phyloP scores from a whole-genome alignment of 2,888 invertebrate species.

The Pilophorus perplexus region DNA sequence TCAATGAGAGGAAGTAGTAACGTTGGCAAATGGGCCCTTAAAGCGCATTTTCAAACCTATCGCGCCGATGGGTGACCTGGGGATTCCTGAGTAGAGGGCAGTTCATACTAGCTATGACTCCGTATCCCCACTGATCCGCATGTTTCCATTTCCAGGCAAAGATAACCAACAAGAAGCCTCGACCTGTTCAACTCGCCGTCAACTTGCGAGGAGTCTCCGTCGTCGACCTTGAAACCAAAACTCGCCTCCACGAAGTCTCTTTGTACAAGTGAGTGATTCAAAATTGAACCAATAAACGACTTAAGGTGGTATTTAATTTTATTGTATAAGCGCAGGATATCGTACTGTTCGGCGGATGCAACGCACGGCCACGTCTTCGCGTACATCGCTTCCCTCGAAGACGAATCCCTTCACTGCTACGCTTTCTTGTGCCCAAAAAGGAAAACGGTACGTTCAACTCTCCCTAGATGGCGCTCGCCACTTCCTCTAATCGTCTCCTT shows the following conservation, averaged over 20 bases:
- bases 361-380: slow-evolving; percentile 82
- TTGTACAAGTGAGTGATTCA: slow-evolving; percentile 76
- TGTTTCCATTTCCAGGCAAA: slow-evolving; percentile 53
- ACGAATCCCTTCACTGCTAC: slow-evolving; percentile 80
- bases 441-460: slow-evolving; percentile 64
- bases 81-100: no score
- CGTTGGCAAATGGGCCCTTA: no score
- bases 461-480: not conserved
- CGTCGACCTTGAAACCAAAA: slow-evolving; percentile 66
- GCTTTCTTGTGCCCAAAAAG: slow-evolving; percentile 80
- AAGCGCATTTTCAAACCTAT: no score
- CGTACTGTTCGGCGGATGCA: slow-evolving; percentile 86
- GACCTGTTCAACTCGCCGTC: slow-evolving; percentile 68
- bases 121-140: no score
- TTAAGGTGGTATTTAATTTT: no score
- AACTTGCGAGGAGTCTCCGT: slow-evolving; percentile 75
- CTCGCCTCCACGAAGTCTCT: slow-evolving; percentile 72
- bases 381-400: slow-evolving; percentile 69
- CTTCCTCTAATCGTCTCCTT: no score
- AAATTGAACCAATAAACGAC: no score
- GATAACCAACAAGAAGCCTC: slow-evolving; percentile 59
- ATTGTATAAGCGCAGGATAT: no score
- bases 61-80: no score
- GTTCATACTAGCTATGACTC: no score
- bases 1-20: no score